These are phyloP conservation scores for Dynastes tityus DNA, from an alignment of 2,888 invertebrate species.

Conservation along the genomic window DNA sequence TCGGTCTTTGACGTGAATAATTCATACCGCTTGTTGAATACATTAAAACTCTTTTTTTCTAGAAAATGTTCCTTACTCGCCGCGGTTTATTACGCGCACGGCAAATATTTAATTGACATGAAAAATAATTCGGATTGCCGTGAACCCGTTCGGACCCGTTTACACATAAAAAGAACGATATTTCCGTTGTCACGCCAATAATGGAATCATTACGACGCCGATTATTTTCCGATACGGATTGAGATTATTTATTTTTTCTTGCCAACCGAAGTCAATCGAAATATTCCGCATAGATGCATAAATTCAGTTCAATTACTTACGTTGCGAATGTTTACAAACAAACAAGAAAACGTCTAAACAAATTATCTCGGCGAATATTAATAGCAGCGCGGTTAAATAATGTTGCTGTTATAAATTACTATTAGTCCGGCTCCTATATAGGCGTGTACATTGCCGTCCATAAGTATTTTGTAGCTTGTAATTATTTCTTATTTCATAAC, in stretches of 20 bases:
- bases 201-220: slow-evolving; percentile 20
- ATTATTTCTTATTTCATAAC: too few relatives aligned
- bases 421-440: neutral
- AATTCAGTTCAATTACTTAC: slow-evolving; percentile 1
- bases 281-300: neutral
- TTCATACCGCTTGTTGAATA: neutral
- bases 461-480: too few relatives aligned
- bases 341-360: slow-evolving; percentile 34
- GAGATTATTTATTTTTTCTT: slow-evolving; percentile 32
- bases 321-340: slow-evolving; percentile 38
- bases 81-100: slow-evolving; percentile 16
- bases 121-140: slow-evolving; percentile 40
- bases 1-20: neutral
- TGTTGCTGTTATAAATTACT: slow-evolving; percentile 26
- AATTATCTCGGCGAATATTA: slow-evolving; percentile 30
- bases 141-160: slow-evolving; percentile 3
- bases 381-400: slow-evolving; percentile 35
- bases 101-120: slow-evolving; percentile 45
- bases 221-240: slow-evolving; percentile 25
- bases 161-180: slow-evolving; percentile 14
- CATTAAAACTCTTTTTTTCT: slow-evolving; percentile 27
- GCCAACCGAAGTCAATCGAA: neutral
- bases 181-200: slow-evolving; percentile 32
- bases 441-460: too few relatives aligned
- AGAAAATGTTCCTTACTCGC: neutral